Evolutionary conservation across 2,888 invertebrate genomes (phyloP).

Genomic region (Endomychus coccineus): DNA sequence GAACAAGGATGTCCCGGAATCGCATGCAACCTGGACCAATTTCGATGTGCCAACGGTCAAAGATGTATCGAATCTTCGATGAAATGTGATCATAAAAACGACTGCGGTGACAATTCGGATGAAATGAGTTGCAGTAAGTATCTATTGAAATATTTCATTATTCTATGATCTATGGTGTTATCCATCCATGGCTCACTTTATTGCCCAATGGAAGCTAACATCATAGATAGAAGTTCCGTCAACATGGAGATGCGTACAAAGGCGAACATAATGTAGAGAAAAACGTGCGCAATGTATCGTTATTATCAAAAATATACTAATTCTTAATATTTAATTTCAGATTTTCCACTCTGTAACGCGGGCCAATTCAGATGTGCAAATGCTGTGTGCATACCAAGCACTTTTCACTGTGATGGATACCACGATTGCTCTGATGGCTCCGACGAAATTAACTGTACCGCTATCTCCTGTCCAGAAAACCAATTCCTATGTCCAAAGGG

Average conservation of each 20-base stretch:
- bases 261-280: too few species aligned
- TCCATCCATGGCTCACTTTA: too few species aligned
- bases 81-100: constrained; percentile 83
- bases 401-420: constrained; percentile 79
- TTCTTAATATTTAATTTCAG: constrained; percentile 44
- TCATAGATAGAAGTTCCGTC: too few species aligned
- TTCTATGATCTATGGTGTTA: too few species aligned
- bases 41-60: constrained; percentile 72
- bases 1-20: constrained; percentile 67
- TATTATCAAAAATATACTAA: too few species aligned
- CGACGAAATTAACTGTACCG: constrained; percentile 82
- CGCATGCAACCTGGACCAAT: constrained; percentile 76
- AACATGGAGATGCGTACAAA: too few species aligned
- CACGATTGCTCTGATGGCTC: constrained; percentile 88
- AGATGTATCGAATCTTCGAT: constrained; percentile 71
- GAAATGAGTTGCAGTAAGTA: constrained; percentile 82
- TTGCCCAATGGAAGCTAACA: too few species aligned
- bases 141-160: constrained; percentile 5
- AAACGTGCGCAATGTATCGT: too few species aligned
- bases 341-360: constrained; percentile 80
- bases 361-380: constrained; percentile 91
- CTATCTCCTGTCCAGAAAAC: constrained; percentile 80
- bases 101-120: constrained; percentile 86
- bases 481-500: constrained; percentile 85
- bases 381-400: constrained; percentile 84